These are phyloP conservation scores for Phrynocephalus versicolor DNA, from an alignment of 2,113 vertebrate genomes.

Conservation along the genomic window DNA sequence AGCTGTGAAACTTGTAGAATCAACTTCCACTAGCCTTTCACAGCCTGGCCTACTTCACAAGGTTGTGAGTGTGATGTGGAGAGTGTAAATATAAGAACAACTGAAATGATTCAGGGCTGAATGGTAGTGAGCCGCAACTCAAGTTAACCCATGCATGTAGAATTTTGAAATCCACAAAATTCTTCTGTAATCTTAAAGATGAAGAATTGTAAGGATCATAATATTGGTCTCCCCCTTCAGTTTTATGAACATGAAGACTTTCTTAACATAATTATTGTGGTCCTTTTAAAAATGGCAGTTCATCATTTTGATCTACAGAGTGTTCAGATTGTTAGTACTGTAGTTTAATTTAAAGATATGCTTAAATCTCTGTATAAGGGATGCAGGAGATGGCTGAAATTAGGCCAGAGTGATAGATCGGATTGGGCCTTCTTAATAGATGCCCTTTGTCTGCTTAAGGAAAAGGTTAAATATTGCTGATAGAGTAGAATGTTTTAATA, in stretches of 20 bases:
- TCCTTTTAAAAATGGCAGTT: neutral
- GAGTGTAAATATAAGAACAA: too few relatives aligned
- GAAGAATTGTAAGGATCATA: neutral
- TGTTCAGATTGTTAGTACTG: neutral
- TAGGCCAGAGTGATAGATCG: too few relatives aligned
- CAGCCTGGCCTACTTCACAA: neutral
- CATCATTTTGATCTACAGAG: neutral
- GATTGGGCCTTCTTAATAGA: too few relatives aligned
- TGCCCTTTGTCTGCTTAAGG: too few relatives aligned
- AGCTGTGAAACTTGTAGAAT: neutral
- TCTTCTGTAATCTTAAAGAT: neutral
- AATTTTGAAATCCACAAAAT: neutral
- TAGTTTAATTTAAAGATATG: neutral
- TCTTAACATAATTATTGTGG: neutral
- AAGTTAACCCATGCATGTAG: neutral
- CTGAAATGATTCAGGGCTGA: neutral
- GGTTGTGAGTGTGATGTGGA: neutral
- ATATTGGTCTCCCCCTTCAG: neutral
- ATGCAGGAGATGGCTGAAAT: too few relatives aligned
- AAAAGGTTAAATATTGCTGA: too few relatives aligned
- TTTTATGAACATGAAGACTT: neutral
- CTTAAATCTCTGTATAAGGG: too few relatives aligned
- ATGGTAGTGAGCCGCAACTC: neutral
- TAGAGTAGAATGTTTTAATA: too few relatives aligned
- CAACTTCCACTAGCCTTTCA: neutral